Base-by-base conservation (phyloP, 2,113 vertebrate genomes). In the Zapus hudsonius region DNA sequence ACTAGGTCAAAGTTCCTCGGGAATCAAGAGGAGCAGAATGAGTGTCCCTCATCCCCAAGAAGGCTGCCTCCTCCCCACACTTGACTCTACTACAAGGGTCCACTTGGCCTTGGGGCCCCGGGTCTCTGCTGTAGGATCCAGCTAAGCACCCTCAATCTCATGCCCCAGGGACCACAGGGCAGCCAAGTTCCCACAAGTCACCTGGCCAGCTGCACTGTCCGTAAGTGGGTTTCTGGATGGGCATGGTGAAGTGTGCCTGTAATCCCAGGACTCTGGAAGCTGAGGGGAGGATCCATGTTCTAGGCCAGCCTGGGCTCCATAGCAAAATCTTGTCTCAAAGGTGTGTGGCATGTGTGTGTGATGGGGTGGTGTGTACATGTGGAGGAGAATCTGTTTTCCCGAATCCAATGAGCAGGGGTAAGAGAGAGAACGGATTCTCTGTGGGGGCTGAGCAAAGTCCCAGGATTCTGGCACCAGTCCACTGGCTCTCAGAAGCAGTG, bases 71-170 rank as follows among this genome's bases (percentile, higher is more conserved):
- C 69, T 47, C 33, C 25, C 1, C 13, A 25, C 25, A 3, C 42
- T 44, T 44, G 69, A 36, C 4, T 38, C 19, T 25, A 19, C 3
- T 3, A 1, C 0, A 1, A 5, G n/a, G 7, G 42, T 15, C 55
- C 73, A 16, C 3, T 1, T 9, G 11, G 55, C 47, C 59, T 61
- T 19, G 17, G 8, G 0, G 13, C 38, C 33, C 63, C 47, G 47
- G 47, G n/a, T 78, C 47, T 78, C 12, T 22, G 9, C 17, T 0
- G 0, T 29, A 36, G 84, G 38, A 36, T 42, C 7, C 22, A n/a
- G 3, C 29, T 27, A 3, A 9, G 8, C 36, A 59, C 40, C 70
- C 72, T 52, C 13, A 22, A 16, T 36, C 36, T 36, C 42, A 3
- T 3, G 83, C 11, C 47, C 20, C 42, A 25, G 12, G 52, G 52